A percentile compares a stretch with the other conserved stretches of the same genome.
Conservation (phyloP, 2,888 invertebrate species). For the Fragum fragum region DNA sequence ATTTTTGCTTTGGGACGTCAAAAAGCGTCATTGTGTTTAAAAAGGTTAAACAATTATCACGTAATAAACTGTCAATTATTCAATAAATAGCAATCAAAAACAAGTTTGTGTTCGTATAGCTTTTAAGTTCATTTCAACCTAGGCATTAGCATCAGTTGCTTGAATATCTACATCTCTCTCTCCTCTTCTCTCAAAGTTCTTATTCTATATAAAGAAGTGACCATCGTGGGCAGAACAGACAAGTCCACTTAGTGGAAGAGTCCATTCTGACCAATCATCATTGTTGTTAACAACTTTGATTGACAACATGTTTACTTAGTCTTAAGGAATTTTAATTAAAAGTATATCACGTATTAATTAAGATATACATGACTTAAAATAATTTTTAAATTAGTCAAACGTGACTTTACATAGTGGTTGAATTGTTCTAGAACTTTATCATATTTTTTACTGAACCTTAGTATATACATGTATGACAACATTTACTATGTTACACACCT, state of each 20-base stretch:
- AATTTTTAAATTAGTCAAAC: not conserved
- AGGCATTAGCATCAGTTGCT: too few species aligned
- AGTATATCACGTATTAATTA: not conserved
- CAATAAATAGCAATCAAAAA: too few species aligned
- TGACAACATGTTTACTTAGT: not conserved
- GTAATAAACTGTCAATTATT: too few species aligned
- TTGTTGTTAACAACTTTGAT: not conserved
- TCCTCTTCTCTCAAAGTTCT: too few species aligned
- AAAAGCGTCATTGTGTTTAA: too few species aligned
- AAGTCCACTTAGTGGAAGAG: not conserved
- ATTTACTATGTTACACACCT: not conserved
- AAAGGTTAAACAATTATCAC: too few species aligned
- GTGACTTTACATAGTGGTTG: not conserved
- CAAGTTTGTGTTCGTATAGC: too few species aligned
- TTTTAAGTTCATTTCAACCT: too few species aligned
- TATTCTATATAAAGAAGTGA: too few species aligned
- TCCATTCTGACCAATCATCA: conserved; percentile 3
- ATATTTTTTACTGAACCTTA: not conserved
- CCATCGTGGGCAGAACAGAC: conserved; percentile 2
- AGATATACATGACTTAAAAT: not conserved
- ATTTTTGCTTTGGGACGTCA: too few species aligned
- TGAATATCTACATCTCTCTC: too few species aligned
- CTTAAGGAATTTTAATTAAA: not conserved
- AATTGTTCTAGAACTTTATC: not conserved
- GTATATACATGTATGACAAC: not conserved